A percentile compares a stretch with the other conserved stretches of the same genome.
phyloP scores from a whole-genome alignment of 2,113 vertebrate genomes.

The Bothrops jararaca region DNA sequence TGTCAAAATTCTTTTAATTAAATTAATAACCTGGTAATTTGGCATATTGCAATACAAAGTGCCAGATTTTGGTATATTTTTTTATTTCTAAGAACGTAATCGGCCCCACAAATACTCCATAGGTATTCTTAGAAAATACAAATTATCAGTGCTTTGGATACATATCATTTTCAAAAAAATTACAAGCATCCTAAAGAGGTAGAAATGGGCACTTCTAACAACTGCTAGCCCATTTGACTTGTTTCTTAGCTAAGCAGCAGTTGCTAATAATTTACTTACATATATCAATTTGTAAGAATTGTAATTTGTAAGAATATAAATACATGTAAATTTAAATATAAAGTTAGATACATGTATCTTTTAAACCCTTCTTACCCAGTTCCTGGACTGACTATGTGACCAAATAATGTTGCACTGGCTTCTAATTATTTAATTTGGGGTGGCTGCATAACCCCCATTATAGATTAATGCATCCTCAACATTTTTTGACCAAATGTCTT shows the following conservation, averaged over 20 bases:
- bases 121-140: not conserved
- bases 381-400: not conserved
- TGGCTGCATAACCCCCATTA: not conserved
- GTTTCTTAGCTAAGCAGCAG: not conserved
- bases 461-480: not conserved
- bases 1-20: not conserved
- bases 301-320: not conserved
- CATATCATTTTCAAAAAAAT: no score
- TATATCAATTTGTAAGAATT: not conserved
- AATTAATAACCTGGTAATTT: not conserved
- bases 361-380: not conserved
- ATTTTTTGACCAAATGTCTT: not conserved
- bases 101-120: not conserved
- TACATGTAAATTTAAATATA: not conserved
- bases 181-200: no score
- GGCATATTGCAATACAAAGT: not conserved
- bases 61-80: not conserved
- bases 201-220: not conserved
- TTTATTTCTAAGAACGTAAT: not conserved
- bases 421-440: not conserved
- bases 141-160: no score
- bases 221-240: not conserved
- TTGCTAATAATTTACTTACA: not conserved
- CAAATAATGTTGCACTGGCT: not conserved
- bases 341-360: not conserved